These are phyloP conservation scores for Tanaodytes sp. DNA, from an alignment of 2,888 invertebrate genomes.

Conservation along the genomic window DNA sequence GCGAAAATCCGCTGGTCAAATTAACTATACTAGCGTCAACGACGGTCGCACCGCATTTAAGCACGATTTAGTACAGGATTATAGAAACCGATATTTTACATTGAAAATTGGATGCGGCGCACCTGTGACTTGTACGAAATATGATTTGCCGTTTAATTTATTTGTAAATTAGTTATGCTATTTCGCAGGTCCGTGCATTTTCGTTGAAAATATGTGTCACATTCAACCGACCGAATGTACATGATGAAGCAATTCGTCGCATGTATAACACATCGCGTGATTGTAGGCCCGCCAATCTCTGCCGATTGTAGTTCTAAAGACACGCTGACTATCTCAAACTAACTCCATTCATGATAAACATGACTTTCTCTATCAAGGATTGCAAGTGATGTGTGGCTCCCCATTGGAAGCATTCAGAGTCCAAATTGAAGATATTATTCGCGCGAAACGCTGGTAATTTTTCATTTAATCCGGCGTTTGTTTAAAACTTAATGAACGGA, in stretches of 20 bases:
- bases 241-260: constrained; percentile 66
- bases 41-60: no score
- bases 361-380: constrained; percentile 58
- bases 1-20: no score
- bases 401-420: constrained; percentile 30
- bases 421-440: constrained; percentile 44
- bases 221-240: constrained; percentile 61
- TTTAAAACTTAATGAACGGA: constrained; percentile 35
- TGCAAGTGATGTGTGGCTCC: constrained; percentile 30
- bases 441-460: constrained; percentile 34
- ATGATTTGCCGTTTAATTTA: constrained; percentile 36
- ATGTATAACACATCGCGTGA: constrained; percentile 71
- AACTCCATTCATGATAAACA: constrained; percentile 71
- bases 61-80: constrained; percentile 61
- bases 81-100: constrained; percentile 62
- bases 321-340: constrained; percentile 73
- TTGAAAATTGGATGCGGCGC: constrained; percentile 19
- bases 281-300: constrained; percentile 72
- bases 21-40: no score
- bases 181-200: constrained; percentile 25
- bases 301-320: constrained; percentile 72
- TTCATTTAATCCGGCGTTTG: constrained; percentile 30
- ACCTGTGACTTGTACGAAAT: constrained; percentile 34
- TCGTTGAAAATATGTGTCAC: constrained; percentile 33
- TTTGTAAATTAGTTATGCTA: constrained; percentile 30